Evolutionary conservation across 2,113 vertebrate species (phyloP).

Genomic region (Gavialis gangeticus): DNA sequence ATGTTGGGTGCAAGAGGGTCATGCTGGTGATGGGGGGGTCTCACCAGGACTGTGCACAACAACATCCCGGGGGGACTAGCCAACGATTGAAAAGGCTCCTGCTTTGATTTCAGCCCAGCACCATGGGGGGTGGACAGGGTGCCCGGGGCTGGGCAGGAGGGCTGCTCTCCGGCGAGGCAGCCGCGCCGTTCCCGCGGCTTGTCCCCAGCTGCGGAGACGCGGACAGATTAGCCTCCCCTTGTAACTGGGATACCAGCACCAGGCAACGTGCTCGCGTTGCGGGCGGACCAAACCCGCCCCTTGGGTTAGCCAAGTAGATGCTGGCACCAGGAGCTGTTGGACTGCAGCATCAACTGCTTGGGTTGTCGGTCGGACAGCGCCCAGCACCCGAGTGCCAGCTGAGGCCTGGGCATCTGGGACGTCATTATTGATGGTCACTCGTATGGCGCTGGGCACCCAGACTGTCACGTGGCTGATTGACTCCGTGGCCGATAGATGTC

Average conservation of each 20-base stretch:
- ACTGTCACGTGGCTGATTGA: neutral
- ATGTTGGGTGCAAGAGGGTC: too few relatives aligned
- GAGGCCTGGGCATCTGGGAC: neutral
- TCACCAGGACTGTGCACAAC: neutral
- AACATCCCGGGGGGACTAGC: neutral
- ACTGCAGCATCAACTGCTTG: neutral
- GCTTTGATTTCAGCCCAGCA: neutral
- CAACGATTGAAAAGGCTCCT: neutral
- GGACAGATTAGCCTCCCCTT: neutral
- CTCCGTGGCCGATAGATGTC: neutral
- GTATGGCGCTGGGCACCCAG: neutral
- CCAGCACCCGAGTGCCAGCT: neutral
- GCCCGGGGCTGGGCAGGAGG: neutral
- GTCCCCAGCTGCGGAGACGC: too few relatives aligned
- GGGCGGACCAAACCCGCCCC: neutral
- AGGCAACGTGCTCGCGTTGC: accelerated
- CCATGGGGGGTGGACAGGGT: too few relatives aligned
- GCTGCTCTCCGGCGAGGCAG: neutral
- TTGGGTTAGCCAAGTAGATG: neutral
- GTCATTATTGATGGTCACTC: too few relatives aligned
- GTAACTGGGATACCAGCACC: too few relatives aligned
- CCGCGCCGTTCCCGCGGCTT: too few relatives aligned
- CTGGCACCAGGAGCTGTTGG: too few relatives aligned
- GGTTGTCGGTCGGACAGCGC: too few relatives aligned
- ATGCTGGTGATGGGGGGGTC: too few relatives aligned